phyloP scores from a whole-genome alignment of 2,888 invertebrate species.

The Phengaris alcon region DNA sequence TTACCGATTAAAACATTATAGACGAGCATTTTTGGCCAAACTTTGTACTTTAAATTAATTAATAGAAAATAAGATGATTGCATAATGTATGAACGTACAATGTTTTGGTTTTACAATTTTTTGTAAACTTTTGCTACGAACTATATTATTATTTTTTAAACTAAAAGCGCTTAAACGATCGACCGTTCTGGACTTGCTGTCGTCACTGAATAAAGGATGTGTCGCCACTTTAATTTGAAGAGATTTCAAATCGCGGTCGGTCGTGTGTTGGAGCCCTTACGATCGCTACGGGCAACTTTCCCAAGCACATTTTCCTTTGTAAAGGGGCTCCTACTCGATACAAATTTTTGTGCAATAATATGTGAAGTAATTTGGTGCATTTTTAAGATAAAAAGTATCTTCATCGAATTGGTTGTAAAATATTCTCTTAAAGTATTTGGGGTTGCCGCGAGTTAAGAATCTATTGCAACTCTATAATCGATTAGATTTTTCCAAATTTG shows the following conservation, averaged over 20 bases:
- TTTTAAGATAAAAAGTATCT: too few relatives aligned
- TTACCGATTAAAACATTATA: too few relatives aligned
- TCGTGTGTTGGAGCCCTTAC: background rate
- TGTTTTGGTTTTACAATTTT: background rate
- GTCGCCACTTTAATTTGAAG: background rate
- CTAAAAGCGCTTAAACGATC: background rate
- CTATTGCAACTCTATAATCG: background rate
- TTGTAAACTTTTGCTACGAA: conserved; percentile 6
- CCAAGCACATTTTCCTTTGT: background rate
- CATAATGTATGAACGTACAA: background rate
- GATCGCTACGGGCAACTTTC: background rate
- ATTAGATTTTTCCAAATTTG: background rate
- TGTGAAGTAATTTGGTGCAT: too few relatives aligned
- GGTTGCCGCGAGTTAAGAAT: background rate
- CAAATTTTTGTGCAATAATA: background rate
- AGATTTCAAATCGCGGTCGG: background rate
- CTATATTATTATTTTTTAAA: background rate
- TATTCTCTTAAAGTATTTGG: too few relatives aligned
- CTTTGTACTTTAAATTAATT: background rate
- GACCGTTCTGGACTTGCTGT: background rate
- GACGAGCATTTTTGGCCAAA: background rate
- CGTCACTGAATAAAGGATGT: background rate
- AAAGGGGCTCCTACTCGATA: background rate
- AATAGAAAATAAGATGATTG: background rate
- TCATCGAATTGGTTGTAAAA: too few relatives aligned